Base-by-base conservation (phyloP, 2,797 vertebrate species). In the Jordanella pulchra region DNA sequence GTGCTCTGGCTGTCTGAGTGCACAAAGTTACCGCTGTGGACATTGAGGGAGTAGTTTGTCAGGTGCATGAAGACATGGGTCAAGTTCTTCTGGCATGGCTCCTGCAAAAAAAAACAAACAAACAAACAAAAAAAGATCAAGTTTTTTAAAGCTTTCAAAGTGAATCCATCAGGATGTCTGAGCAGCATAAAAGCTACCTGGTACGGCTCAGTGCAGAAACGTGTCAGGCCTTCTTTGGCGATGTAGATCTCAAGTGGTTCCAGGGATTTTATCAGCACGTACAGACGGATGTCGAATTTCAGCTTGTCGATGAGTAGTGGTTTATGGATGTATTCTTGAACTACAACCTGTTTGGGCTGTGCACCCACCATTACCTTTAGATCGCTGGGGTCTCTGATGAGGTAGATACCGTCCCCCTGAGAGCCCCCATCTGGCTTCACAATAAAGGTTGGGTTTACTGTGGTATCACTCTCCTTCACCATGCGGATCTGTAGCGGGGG, bases 341-440 rank as follows among this genome's bases (percentile, higher is more conserved):
- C 97, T 35, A 99, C 97, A 0, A 94, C 93, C 14, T 97, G 97
- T 77, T 96, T 92, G 93, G 91, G 94, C 82, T 95, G 96, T 21
- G 95, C 84, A 64, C 92, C 94, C 42, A 91, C 92, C 2, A 94
- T 79, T 79, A 94, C 82, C 58, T 96, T 95, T 55, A 96, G 86
- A 73, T 99, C 98, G 27, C 77, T 84, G 2, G 97, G 96, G 82
- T 99, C 97, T 61, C 95, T 97, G 90, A 99, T 96, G 92, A 99
- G 97, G 96, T 98, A 99, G 95, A 99, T 99, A 81, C 98, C 98
- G 6, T 99, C 97, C 39, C 98, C 98, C 86, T 99, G 98, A 85
- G 97, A 99, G 32, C 98, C 98, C 0, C 96, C 93, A 1, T 99
- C 97, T 0, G 98, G 98, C 79, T 99, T 99, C 23, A 99, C 97